Evolutionary conservation across 2,113 vertebrate genomes (phyloP).

Genomic region (Asarcornis scutulata): DNA sequence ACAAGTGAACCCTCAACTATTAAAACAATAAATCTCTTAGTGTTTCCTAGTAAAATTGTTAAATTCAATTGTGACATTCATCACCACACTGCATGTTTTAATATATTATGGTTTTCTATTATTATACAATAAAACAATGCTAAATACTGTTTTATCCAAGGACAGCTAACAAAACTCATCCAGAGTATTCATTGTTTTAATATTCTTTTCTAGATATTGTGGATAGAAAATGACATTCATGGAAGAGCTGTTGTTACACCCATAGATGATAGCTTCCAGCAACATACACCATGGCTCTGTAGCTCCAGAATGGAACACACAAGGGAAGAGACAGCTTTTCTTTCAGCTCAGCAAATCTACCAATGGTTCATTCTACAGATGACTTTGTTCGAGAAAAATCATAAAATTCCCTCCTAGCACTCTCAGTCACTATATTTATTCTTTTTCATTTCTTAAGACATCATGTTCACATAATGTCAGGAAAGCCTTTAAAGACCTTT

Average conservation of each 20-base stretch:
- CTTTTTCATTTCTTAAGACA: not conserved
- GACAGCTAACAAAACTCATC: not conserved
- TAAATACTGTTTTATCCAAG: not conserved
- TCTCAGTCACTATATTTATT: not conserved
- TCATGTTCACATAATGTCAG: not conserved
- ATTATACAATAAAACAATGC: not conserved
- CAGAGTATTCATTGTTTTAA: not conserved
- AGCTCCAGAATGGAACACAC: not conserved
- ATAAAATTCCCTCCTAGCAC: not conserved
- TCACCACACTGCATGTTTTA: not conserved
- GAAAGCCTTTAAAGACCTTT: constrained; percentile 9
- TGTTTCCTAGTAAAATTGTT: not conserved
- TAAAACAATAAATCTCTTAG: not conserved
- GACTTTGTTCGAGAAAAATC: not conserved
- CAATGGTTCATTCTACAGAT: not conserved
- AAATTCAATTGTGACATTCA: not conserved
- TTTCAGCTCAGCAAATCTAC: not conserved
- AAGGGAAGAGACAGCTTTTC: not conserved
- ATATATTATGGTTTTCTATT: not conserved
- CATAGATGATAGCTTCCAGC: not conserved
- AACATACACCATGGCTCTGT: rapidly evolving
- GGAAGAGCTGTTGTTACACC: not conserved
- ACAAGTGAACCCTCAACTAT: not conserved
- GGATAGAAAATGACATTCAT: not conserved
- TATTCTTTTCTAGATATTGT: not conserved